A percentile compares a stretch with the other conserved stretches of the same genome.
phyloP scores from a whole-genome alignment of 2,113 vertebrate species.

The Odobenus rosmarus region DNA sequence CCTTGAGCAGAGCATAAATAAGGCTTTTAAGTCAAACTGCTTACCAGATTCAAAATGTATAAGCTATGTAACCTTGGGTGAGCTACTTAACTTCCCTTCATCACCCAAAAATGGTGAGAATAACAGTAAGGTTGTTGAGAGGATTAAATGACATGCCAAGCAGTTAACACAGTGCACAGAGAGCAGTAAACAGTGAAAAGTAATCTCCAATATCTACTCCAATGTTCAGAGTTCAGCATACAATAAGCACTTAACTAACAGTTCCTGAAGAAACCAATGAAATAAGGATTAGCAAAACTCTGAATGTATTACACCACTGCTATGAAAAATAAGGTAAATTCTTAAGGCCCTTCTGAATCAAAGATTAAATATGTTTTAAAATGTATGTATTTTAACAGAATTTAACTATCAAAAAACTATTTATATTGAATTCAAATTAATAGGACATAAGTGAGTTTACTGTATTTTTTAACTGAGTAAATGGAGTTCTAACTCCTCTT shows the following conservation, averaged over 20 bases:
- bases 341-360: not conserved
- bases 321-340: not conserved
- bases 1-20: not conserved
- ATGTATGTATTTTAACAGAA: not conserved
- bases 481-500: not conserved
- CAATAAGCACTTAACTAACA: not conserved
- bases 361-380: not conserved
- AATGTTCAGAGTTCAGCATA: not conserved
- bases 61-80: not conserved
- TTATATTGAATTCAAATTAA: conserved; percentile 23
- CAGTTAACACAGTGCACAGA: not conserved
- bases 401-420: not conserved
- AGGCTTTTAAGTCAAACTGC: not conserved
- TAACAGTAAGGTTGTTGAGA: not conserved
- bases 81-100: not conserved
- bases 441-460: not conserved
- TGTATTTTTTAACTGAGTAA: conserved; percentile 6
- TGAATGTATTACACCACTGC: not conserved
- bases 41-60: not conserved
- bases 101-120: not conserved
- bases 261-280: not conserved
- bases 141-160: not conserved
- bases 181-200: not conserved
- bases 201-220: not conserved
- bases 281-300: not conserved